These are phyloP conservation scores for Penelope pileata DNA, from an alignment of 2,113 vertebrate species.

Conservation along the genomic window DNA sequence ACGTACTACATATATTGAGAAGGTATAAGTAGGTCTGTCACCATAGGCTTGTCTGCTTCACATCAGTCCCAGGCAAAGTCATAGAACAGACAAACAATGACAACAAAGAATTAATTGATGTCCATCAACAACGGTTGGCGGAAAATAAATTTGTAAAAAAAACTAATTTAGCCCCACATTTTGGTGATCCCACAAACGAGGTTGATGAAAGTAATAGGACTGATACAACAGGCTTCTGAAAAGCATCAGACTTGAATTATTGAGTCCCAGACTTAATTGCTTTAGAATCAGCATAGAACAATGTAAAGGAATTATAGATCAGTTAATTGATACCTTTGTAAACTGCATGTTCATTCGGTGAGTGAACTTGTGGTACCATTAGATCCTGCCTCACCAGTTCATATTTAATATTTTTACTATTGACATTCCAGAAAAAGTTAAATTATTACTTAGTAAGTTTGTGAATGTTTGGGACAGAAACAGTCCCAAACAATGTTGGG, in stretches of 20 bases:
- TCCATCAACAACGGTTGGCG: not conserved
- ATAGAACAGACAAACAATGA: too few species aligned
- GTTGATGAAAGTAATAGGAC: not conserved
- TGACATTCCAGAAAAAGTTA: not conserved
- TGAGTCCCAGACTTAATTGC: not conserved
- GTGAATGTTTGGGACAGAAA: not conserved
- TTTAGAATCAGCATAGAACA: slow-evolving; percentile 16
- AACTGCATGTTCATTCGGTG: not conserved
- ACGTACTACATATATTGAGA: not conserved
- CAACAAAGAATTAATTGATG: not conserved
- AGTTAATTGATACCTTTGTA: not conserved
- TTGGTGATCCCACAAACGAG: not conserved
- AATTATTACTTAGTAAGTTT: not conserved
- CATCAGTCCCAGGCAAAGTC: not conserved
- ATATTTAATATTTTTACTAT: not conserved
- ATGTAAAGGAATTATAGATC: not conserved
- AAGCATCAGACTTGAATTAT: not conserved
- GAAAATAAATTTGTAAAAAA: not conserved
- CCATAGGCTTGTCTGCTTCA: not conserved
- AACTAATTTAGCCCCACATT: not conserved
- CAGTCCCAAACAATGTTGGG: too few species aligned
- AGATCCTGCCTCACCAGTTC: not conserved
- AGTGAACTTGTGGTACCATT: not conserved
- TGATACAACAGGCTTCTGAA: slow-evolving; percentile 3
- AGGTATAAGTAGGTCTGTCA: not conserved